A percentile compares a stretch with the other conserved stretches of the same genome.
Conservation (phyloP, 1,140 invertebrate species). For the Anoplolepis gracilipes region DNA sequence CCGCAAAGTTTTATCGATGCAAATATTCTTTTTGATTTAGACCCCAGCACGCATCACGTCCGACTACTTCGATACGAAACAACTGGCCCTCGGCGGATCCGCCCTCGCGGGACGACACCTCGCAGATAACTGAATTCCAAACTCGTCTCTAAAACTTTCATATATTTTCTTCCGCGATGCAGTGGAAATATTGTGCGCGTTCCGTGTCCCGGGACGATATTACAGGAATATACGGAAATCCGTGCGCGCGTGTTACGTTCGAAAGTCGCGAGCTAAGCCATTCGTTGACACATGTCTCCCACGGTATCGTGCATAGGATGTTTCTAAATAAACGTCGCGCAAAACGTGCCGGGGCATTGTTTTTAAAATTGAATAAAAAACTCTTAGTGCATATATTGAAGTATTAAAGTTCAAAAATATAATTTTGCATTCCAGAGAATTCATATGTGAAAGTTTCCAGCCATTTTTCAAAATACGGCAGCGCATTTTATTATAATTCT, state of each 20-base stretch:
- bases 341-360: not conserved
- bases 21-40: slow-evolving; percentile 77
- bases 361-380: not conserved
- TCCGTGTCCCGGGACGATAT: slow-evolving; percentile 31
- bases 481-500: not conserved
- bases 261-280: slow-evolving; percentile 23
- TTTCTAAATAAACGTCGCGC: not conserved
- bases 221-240: slow-evolving; percentile 38
- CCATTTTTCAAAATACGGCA: not conserved
- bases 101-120: slow-evolving; percentile 53
- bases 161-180: slow-evolving; percentile 56
- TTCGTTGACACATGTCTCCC: slow-evolving; percentile 34
- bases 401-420: not conserved
- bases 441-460: not conserved
- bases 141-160: slow-evolving; percentile 55
- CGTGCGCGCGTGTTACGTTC: slow-evolving; percentile 6
- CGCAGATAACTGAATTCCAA: slow-evolving; percentile 71
- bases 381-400: not conserved
- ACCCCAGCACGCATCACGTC: slow-evolving; percentile 51
- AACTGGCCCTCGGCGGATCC: slow-evolving; percentile 62
- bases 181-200: slow-evolving; percentile 52
- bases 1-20: slow-evolving; percentile 73
- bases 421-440: not conserved
- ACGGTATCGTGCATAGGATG: not conserved
- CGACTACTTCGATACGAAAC: slow-evolving; percentile 58